Evolutionary conservation across 2,797 vertebrate genomes (phyloP), one percentile per base, ranked within the genome.

Genomic region (Antennarius maculatus): DNA sequence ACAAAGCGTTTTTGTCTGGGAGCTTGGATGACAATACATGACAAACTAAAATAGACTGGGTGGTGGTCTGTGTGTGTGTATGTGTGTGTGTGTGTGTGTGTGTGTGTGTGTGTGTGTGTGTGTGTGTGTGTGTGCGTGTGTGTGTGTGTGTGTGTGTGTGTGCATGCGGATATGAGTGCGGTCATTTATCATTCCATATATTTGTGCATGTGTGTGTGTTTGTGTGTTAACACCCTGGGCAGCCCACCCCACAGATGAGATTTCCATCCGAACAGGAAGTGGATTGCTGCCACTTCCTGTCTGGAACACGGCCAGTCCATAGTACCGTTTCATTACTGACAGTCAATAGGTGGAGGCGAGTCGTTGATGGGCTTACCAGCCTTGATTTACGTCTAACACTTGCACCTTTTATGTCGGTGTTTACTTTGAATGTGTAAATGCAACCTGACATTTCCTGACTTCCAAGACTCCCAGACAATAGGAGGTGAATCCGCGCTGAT

Each of bases 241-340:
- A 91, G 89, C 90, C 80, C 78, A 69, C 86, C 90, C 89, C 83
- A 2, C 93, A 95, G 94, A 96, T 94, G 89, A 95, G 95, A 95
- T 95, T 95, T 94, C 92, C 74, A 92, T 93, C 89, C 86, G 84
- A 93, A 89, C 93, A 95, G 94, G 95, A 96, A 96, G 94, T 94
- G 91, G 89, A 95, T 95, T 93, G 90, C 93, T 95, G 94, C 92
- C 92, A 95, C 95, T 96, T 95, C 95, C 95, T 95, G 94, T 92
- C 84, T 90, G 91, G 93, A 94, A 94, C 92, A 81, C 67, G 73
- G 42, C 66, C 54, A 66, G 60, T 59, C 52, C 49, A 66, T 64
- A 74, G 81, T 66, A 48, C 68, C 43, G 56, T 70, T 78, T 76
- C 61, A 76, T 74, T 69, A 43, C 39, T 31, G 47, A 23, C 52